A percentile compares a stretch with the other conserved stretches of the same genome.
Conservation (phyloP, 2,113 vertebrate species). For the Hystrix cristata region DNA sequence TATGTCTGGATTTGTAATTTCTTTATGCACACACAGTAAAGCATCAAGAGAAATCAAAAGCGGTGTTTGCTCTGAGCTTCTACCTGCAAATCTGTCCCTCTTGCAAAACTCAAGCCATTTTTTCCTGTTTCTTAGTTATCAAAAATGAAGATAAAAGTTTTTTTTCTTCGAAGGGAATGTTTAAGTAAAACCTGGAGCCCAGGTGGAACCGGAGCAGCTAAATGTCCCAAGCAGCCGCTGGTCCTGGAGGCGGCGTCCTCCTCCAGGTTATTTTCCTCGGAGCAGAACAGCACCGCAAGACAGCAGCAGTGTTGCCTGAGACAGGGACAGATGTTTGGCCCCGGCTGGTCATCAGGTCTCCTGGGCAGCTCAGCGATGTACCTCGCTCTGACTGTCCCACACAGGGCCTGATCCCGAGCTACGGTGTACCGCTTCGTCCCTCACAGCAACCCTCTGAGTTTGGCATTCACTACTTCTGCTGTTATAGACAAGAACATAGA, state of each 20-base stretch:
- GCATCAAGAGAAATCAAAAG: fast-evolving
- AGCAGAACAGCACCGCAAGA: background rate
- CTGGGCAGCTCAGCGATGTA: fast-evolving
- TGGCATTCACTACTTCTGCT: background rate
- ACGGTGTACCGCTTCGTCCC: fast-evolving
- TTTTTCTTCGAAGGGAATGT: background rate
- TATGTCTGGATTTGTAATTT: background rate
- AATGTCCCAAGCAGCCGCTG: background rate
- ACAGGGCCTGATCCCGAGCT: fast-evolving
- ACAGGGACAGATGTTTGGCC: too few relatives aligned
- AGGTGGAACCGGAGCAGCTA: fast-evolving
- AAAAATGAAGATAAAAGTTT: background rate
- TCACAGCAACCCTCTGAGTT: fast-evolving
- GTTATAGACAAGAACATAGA: background rate
- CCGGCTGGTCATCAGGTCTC: too few relatives aligned
- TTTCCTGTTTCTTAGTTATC: background rate
- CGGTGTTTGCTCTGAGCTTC: background rate
- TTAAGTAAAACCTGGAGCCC: background rate
- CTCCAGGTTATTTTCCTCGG: background rate
- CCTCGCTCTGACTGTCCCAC: fast-evolving
- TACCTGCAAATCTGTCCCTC: background rate
- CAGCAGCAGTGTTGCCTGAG: background rate
- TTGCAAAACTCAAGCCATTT: background rate
- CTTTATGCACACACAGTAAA: background rate
- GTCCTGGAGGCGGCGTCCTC: too few relatives aligned